Evolutionary conservation across 2,797 vertebrate species (phyloP), one percentile per base, ranked within the genome.

Genomic region (Chiropotes sagulatus): DNA sequence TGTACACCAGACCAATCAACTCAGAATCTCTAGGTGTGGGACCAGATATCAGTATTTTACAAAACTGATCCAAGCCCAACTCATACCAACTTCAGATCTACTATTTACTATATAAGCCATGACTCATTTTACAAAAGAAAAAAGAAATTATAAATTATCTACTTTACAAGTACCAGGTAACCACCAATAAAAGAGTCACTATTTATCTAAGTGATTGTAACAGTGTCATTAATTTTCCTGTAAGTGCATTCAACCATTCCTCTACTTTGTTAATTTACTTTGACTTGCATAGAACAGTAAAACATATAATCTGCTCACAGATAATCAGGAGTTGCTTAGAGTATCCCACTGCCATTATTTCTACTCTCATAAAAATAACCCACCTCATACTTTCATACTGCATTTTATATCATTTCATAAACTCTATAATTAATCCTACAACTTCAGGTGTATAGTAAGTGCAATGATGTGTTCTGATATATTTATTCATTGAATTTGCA

Each of bases 321-420:
- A 95, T 73, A 57, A 95, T 89, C 94, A 94, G 64, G 90, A 90
- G 67, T 11, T 95, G 86, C 87, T 84, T 93, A 48, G 33, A 30
- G 44, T 52, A 81, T 7, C 7, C 61, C 12, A n/a, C 4, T 67
- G 82, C 54, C 89, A 24, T 93, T 80, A 88, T 67, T 87, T 79
- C 54, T 50, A 91, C 24, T 88, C 13, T 44, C 33, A 85, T 88
- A 80, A 87, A 94, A 96, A 96, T 46, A 96, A 87, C n/a, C 83
- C 75, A 84, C 75, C 72, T 54, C 30, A 36, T 17, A 70, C 36
- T 93, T 94, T 54, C 46, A 87, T 64, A 44, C 48, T 90, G 80
- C 75, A 91, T 76, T 93, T 96, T 64, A 93, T 75, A 96, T 93
- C 94, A 94, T 72, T 87, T 78, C 72, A 92, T 78, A 67, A 89